Evolutionary conservation across 2,888 invertebrate species (phyloP).

Genomic region (Proisotoma minuta): DNA sequence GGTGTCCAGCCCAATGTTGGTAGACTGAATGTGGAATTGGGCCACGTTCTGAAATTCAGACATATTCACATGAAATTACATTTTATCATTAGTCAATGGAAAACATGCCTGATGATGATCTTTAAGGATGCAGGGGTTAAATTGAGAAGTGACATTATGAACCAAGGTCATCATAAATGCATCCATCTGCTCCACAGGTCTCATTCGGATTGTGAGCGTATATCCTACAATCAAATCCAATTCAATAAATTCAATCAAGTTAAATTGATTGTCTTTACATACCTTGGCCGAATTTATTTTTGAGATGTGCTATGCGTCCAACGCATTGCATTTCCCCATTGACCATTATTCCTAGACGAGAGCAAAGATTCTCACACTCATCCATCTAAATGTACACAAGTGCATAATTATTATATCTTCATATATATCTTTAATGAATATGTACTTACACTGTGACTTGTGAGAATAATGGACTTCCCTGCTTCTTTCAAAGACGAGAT

Average conservation of each 20-base stretch:
- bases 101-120: neutral
- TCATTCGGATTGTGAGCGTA: neutral
- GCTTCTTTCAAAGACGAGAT: constrained; percentile 55
- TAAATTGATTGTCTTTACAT: too few species aligned
- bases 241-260: too few species aligned
- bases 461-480: constrained; percentile 61
- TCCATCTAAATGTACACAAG: neutral
- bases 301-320: neutral
- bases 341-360: neutral
- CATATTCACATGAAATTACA: neutral
- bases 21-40: neutral
- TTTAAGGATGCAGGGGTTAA: neutral
- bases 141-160: neutral
- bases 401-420: too few species aligned
- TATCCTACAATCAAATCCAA: too few species aligned
- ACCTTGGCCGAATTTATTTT: neutral
- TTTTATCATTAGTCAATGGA: neutral
- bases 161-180: neutral
- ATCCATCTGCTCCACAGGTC: neutral
- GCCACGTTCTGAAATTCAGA: neutral
- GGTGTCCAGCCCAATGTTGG: neutral
- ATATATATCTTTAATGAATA: too few species aligned
- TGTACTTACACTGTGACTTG: constrained; percentile 69
- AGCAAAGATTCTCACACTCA: neutral
- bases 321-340: neutral